These are phyloP conservation scores for Trichosurus vulpecula DNA, from an alignment of 2,797 vertebrate genomes.

Conservation along the genomic window DNA sequence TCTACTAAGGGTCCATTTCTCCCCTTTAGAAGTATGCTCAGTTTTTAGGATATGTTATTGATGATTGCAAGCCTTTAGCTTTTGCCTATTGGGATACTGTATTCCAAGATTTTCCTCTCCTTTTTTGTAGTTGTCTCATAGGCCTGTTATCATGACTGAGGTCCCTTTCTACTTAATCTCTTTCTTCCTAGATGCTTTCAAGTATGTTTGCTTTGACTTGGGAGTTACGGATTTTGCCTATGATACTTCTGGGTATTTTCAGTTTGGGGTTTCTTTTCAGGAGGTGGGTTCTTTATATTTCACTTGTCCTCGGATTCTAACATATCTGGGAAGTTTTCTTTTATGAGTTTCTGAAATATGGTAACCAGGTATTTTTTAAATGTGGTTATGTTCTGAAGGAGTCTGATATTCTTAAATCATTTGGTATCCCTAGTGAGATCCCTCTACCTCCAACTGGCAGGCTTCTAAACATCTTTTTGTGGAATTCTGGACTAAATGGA, in stretches of 20 bases:
- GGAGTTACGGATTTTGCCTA: not conserved
- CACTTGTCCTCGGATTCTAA: not conserved
- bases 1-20: not conserved
- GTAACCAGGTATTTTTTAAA: not conserved
- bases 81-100: not conserved
- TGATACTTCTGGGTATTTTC: not conserved
- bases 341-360: not conserved
- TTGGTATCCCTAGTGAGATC: not conserved
- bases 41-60: not conserved
- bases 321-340: not conserved
- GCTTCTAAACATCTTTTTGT: not conserved
- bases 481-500: not conserved
- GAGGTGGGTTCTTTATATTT: not conserved
- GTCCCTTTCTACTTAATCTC: not conserved
- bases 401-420: not conserved
- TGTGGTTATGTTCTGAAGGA: not conserved
- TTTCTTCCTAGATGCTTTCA: not conserved
- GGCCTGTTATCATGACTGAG: not conserved
- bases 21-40: not conserved
- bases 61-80: not conserved
- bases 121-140: not conserved
- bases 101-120: not conserved
- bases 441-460: not conserved
- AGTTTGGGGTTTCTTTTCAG: not conserved
- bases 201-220: not conserved